Evolutionary conservation across 2,113 vertebrate species (phyloP), one percentile per base, ranked within the genome.

Genomic region (Phoenicopterus ruber): DNA sequence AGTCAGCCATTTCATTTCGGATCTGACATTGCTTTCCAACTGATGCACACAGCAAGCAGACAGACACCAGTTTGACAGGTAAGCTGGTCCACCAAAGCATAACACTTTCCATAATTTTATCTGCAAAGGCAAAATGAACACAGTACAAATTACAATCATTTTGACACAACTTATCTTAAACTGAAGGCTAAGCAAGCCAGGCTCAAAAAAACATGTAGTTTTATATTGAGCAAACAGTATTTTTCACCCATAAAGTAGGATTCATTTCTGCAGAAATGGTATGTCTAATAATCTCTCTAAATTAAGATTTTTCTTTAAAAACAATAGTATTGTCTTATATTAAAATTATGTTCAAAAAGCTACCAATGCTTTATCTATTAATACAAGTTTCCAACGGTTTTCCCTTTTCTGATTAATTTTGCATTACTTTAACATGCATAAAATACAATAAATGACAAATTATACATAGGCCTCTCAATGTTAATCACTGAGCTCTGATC

Each of bases 1-100:
- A 99, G 97, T 99, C 99, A 9, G 99, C 99, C 54, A 66, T 93
- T 82, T 95, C 94, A 5, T 95, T 73, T 55, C 55, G 92, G 58
- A 99, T 96, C 2, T 10, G 57, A 93, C 99, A 99, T 29, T 93
- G 95, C 17, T 93, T 94, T 92, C 92, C 54, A 38, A 49, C 61
- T 58, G 97, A 78, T 32, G 73, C 44, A 76, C 78, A 88, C 1
- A 92, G 54, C 10, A 94, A 72, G 70, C 73, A 94, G 57, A 95
- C 46, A 52, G 72, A 71, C 80, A 96, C 40, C 69, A 98, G 44
- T 52, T 31, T 93, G 81, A 52, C 54, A 59, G 91, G 65, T 11
- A 94, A 94, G 67, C 29, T 74, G 42, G 46, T 89, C 58, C 82
- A 80, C 66, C 25, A 78, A 72, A 73, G 57, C 82, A 86, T 13